Evolutionary conservation across 2,888 invertebrate species (phyloP), one percentile per base, ranked within the genome.

Genomic region (Pristionchus fissidentatus): DNA sequence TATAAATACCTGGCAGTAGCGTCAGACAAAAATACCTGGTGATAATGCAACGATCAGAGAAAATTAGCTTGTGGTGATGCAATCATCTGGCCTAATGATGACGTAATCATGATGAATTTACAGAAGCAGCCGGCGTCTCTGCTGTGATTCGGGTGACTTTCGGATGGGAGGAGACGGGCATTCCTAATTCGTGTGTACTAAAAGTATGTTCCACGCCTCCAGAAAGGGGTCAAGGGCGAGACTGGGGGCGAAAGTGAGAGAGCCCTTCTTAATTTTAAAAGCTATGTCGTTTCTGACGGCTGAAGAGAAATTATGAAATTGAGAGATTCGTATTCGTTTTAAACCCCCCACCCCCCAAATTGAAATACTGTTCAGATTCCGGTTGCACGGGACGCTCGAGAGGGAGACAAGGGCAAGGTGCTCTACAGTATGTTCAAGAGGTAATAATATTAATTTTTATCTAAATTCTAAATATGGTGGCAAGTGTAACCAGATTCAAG

Each of bases 341-440:
- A n/a, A n/a, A n/a, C n/a, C n/a, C n/a, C n/a, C n/a, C n/a, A n/a
- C n/a, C n/a, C n/a, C n/a, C n/a, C n/a, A n/a, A n/a, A n/a, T n/a
- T n/a, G n/a, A n/a, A n/a, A n/a, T n/a, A 15, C 49, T 35, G 0
- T 62, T 19, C 73, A 83, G 83, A 38, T 83, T n/a, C 83, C 83
- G 26, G 83, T 83, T 7, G 35, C 70, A 15, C 10, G 83, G 49
- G 83, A 83, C 3, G 83, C 83, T 15, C 35, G 83, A 7, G 83
- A 83, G 49, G 55, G 55, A 2, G 83, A 73, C 8, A 70, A 73
- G 38, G 83, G 70, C 5, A 83, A 73, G 55, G 49, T 41, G 35
- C 35, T 73, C 38, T 83, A 83, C 73, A 73, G 52, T 43, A 46
- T 70, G 73, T 83, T 83, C 83, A 83, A 83, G 55, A 83, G 83